phyloP scores from a whole-genome alignment of 2,888 invertebrate genomes.

The Drosophila nigricruria region DNA sequence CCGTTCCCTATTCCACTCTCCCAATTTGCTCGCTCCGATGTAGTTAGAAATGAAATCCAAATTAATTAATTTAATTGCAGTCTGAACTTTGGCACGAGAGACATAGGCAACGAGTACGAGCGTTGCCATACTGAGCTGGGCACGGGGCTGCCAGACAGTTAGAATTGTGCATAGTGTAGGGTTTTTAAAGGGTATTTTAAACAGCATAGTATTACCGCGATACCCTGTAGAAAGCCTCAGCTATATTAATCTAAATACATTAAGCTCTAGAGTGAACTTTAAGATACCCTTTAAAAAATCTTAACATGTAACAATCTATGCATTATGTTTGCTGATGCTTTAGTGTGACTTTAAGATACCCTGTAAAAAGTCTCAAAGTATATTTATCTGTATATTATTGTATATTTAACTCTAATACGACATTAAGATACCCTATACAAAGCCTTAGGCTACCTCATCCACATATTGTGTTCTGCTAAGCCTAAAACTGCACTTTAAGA shows the following conservation, averaged over 20 bases:
- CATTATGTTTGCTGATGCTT: background rate
- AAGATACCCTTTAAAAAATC: background rate
- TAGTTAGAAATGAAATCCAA: constrained; percentile 29
- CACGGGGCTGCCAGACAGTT: constrained; percentile 14
- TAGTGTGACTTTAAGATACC: background rate
- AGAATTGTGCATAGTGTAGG: background rate
- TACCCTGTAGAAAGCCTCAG: too few relatives aligned
- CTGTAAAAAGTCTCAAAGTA: background rate
- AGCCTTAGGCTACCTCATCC: too few relatives aligned
- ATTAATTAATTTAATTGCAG: constrained; percentile 67
- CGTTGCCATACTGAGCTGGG: constrained; percentile 11
- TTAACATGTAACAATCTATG: too few relatives aligned
- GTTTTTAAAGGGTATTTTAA: background rate
- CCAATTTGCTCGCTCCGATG: constrained; percentile 18
- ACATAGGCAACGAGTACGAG: constrained; percentile 2
- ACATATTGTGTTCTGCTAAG: background rate
- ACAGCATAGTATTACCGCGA: background rate
- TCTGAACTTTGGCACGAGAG: constrained; percentile 49
- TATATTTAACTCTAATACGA: too few relatives aligned
- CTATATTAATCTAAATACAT: too few relatives aligned
- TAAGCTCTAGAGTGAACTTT: background rate
- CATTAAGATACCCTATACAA: background rate
- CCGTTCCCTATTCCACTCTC: background rate
- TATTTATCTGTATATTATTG: too few relatives aligned
- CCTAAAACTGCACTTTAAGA: background rate